Evolutionary conservation across 2,888 invertebrate species (phyloP).

Genomic region (Eurytoma adleriae): DNA sequence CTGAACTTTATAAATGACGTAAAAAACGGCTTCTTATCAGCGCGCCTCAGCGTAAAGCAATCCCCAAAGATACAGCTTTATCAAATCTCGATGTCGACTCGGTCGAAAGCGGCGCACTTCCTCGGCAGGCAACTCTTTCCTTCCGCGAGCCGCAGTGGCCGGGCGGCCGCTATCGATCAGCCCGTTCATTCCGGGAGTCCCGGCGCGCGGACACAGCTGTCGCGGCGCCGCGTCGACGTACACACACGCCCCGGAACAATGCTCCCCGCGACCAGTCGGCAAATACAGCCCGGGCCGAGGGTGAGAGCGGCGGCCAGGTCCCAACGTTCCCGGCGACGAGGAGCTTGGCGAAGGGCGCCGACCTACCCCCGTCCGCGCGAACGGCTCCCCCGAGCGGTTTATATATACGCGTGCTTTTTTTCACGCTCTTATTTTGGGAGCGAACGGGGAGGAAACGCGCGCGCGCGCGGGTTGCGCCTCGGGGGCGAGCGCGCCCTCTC

Average conservation of each 20-base stretch:
- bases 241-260: constrained; percentile 29
- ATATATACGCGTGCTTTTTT: background rate
- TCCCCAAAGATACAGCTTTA: too few relatives aligned
- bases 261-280: constrained; percentile 4
- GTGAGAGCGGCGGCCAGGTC: background rate
- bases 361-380: background rate
- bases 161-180: constrained; percentile 37
- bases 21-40: too few relatives aligned
- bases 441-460: constrained; percentile 14
- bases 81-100: background rate
- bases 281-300: constrained; percentile 3
- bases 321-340: constrained; percentile 6
- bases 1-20: background rate
- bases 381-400: background rate
- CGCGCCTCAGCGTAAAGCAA: too few relatives aligned
- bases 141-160: background rate
- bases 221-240: background rate
- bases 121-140: constrained; percentile 15
- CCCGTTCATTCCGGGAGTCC: constrained; percentile 21
- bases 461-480: background rate
- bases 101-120: background rate
- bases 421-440: constrained; percentile 21
- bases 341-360: constrained; percentile 7
- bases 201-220: constrained; percentile 38
- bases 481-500: constrained; percentile 25